Base-by-base conservation (phyloP, 1,140 invertebrate species). In the Drosophila rufa region DNA sequence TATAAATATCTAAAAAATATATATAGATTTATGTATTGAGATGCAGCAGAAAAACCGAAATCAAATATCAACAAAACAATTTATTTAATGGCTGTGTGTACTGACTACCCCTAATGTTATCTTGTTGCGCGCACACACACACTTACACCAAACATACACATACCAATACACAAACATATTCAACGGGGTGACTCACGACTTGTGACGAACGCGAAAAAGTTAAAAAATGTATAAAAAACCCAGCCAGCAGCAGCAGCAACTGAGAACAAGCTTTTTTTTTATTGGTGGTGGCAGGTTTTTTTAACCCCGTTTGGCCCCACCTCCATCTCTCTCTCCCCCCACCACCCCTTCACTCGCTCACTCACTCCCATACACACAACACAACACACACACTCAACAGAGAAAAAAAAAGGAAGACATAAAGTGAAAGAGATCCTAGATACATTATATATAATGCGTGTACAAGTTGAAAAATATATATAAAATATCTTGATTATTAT, bases 391-490 rank as follows among this genome's bases (percentile, higher is more conserved):
- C 6, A 56, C 25, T 46, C 36, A 57, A 45, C 46, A 25, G 47
- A 69, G 66, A 46, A 55, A 61, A 67, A 55, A 61, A 73, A 64
- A 47, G 45, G 3, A 60, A 56, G 25, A 51, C 19, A 46, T 17
- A 56, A 47, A 51, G 57, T 66, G 46, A 50, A 60, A 75, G 67
- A 87, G 64, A 82, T 83, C 89, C 91, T 80, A 92, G 85, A 91
- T 80, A 92, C 91, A 92, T 92, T 92, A 92, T 92, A 92, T 91
- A 87, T 84, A 90, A 92, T 92, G 91, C 91, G 91, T 92, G 91
- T 91, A 89, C 75, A 92, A 89, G 75, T 81, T 80, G 73, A 90
- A 75, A 59, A 58, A 79, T 71, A 66, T 43, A 36, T 36, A 19
- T 53, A 14, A 19, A 1, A 8, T 7, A 15, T 6, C 9, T 1